Base-by-base conservation (phyloP, 1,140 invertebrate genomes). In the Drosophila hydei region DNA sequence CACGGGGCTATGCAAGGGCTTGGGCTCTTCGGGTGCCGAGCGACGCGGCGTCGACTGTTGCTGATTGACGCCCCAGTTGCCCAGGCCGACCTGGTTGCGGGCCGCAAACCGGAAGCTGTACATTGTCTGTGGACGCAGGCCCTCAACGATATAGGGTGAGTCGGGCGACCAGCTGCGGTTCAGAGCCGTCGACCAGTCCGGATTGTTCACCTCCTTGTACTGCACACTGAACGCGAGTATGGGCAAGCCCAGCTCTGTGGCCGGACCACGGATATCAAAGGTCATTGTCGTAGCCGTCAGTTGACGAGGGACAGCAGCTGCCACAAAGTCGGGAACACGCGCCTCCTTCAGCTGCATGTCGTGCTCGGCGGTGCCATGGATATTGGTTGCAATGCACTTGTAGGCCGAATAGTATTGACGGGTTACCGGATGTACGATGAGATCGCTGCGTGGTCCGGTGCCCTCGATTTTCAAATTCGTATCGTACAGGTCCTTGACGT, bases 51-150 rank as follows among this genome's bases (percentile, higher is more conserved):
- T 95, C 0, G 92, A 92, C 72, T 94, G 93, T 0, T 92, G 90
- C 18, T 93, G 79, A 27, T 93, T 91, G 14, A 93, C 92, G 16
- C 93, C 93, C 95, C 95, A 98, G 16, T 93, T 93, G 18, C 97
- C 96, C 12, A 94, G 88, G 11, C 97, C 97, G 2, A 97, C 97
- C 74, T 95, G 94, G 92, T 98, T 98, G 40, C 93, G 92, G 0
- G 96, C 97, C 4, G 96, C 95, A 90, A 98, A 98, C 61, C 95
- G 94, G 92, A 98, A 97, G 58, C 94, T 93, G 90, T 98, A 98
- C 0, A 93, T 92, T n/a, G 94, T 95, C 92, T 96, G 94, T 0
- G 97, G 97, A 65, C 93, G 92, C 45, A 98, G 92, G 56, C 94
- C 93, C 83, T 98, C 97, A n/a, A 98, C 91, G 36, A 96, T 95